Evolutionary conservation across 2,888 invertebrate species (phyloP).

Genomic region (Augochlorella aurata): DNA sequence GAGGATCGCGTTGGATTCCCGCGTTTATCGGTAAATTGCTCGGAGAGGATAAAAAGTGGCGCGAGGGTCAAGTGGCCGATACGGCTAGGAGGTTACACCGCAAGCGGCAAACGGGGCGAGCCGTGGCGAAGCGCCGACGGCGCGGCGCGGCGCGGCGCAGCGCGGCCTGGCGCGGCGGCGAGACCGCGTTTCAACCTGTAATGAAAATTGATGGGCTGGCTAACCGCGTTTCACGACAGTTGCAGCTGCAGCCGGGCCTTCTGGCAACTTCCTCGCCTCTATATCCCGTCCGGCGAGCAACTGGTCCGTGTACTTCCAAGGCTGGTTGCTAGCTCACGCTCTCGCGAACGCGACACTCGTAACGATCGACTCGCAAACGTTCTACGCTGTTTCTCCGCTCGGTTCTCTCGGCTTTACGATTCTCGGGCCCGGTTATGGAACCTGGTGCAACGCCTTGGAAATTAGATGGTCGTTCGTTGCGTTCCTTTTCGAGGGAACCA

Average conservation of each 20-base stretch:
- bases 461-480: slow-evolving; percentile 21
- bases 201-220: slow-evolving; percentile 70
- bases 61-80: slow-evolving; percentile 15
- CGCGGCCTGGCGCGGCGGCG: slow-evolving; percentile 14
- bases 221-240: slow-evolving; percentile 66
- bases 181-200: slow-evolving; percentile 61
- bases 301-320: slow-evolving; percentile 45
- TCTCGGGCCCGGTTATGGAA: background rate
- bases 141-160: slow-evolving; percentile 22
- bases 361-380: slow-evolving; percentile 44
- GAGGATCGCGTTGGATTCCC: too few species aligned
- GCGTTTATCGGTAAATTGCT: slow-evolving; percentile 3
- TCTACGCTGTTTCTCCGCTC: slow-evolving; percentile 35
- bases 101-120: slow-evolving; percentile 7
- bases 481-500: background rate
- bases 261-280: slow-evolving; percentile 44
- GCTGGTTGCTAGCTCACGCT: slow-evolving; percentile 15
- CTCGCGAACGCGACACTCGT: slow-evolving; percentile 52
- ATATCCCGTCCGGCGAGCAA: slow-evolving; percentile 35
- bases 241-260: slow-evolving; percentile 62
- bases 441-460: background rate
- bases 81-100: slow-evolving; percentile 10
- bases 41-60: background rate
- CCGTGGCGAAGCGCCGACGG: background rate
- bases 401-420: slow-evolving; percentile 42